A percentile compares a stretch with the other conserved stretches of the same genome.
These are phyloP conservation scores for Gavia stellata DNA, from an alignment of 2,113 vertebrate genomes.

Conservation along the genomic window DNA sequence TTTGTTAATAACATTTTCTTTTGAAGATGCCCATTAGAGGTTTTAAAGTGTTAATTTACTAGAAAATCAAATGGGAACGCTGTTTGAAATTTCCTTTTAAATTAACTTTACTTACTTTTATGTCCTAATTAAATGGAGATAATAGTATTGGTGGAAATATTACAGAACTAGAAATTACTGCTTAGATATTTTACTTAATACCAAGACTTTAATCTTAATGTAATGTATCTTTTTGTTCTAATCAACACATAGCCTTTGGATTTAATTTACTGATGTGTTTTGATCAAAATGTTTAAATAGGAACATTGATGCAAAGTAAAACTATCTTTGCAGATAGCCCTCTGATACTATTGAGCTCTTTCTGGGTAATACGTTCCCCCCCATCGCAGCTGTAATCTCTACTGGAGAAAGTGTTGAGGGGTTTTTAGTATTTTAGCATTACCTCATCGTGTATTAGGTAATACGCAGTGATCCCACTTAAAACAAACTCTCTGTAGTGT, in stretches of 20 bases:
- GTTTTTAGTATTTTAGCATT: slow-evolving; percentile 11
- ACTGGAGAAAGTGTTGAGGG: not conserved
- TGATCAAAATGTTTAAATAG: not conserved
- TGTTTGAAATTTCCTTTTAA: slow-evolving; percentile 69
- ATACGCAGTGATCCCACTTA: not conserved
- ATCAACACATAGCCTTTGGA: not conserved
- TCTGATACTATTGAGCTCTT: not conserved
- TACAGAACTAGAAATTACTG: slow-evolving; percentile 48
- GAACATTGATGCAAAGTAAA: not conserved
- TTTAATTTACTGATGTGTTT: slow-evolving; percentile 27
- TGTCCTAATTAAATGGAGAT: slow-evolving; percentile 60
- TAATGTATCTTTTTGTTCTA: slow-evolving; percentile 18
- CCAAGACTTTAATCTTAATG: slow-evolving; percentile 8
- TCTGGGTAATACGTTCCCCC: not conserved
- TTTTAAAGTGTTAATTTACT: slow-evolving; percentile 69
- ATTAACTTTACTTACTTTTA: slow-evolving; percentile 73
- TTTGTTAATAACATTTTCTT: slow-evolving; percentile 71
- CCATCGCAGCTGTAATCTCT: not conserved
- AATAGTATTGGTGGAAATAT: slow-evolving; percentile 62
- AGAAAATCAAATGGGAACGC: slow-evolving; percentile 59
- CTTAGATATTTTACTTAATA: slow-evolving; percentile 47
- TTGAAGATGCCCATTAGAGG: slow-evolving; percentile 67
- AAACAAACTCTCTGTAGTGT: not conserved
- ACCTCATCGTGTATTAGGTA: slow-evolving; percentile 29
- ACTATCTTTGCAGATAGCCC: not conserved